A percentile compares a stretch with the other conserved stretches of the same genome.
Conservation (phyloP, 1,140 invertebrate genomes). For the Amphibalanus amphitrite region DNA sequence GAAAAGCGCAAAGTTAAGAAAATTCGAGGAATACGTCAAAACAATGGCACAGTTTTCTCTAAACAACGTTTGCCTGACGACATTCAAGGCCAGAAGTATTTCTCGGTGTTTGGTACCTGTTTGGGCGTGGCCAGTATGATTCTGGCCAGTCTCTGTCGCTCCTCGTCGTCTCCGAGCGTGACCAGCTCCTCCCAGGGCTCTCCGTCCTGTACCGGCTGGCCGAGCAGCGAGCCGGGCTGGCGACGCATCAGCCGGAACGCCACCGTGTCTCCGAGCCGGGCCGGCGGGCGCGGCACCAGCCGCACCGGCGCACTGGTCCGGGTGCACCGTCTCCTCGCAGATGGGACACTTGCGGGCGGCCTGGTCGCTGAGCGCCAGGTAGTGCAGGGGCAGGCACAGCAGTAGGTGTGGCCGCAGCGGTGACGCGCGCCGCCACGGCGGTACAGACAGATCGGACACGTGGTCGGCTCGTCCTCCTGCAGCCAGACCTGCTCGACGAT, state of each 20-base stretch:
- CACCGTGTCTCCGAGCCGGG: background rate
- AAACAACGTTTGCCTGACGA: background rate
- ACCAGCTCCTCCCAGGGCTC: background rate
- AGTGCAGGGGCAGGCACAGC: slow-evolving; percentile 87
- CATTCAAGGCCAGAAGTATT: too few species aligned
- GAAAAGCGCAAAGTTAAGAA: background rate
- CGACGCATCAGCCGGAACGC: slow-evolving; percentile 48
- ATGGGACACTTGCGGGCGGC: slow-evolving; percentile 65
- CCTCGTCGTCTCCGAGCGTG: background rate
- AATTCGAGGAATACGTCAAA: background rate
- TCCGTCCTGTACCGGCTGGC: slow-evolving; percentile 33
- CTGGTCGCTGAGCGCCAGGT: slow-evolving; percentile 65
- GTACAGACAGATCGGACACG: slow-evolving; percentile 59
- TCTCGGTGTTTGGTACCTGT: too few species aligned
- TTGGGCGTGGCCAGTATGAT: background rate
- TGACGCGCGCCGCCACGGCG: slow-evolving; percentile 71
- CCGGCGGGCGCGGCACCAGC: background rate
- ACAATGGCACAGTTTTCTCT: background rate
- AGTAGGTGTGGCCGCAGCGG: slow-evolving; percentile 88
- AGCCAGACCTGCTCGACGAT: slow-evolving; percentile 44
- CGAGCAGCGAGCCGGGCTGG: slow-evolving; percentile 52
- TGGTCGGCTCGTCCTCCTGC: slow-evolving; percentile 23
- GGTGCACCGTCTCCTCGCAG: slow-evolving; percentile 57
- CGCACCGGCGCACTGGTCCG: slow-evolving; percentile 23
- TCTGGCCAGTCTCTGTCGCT: background rate